Percentiles rank a stretch among this genome's conserved stretches.
Conservation (phyloP, 64 coral and sea anemone genomes). For the Actinia equina region DNA sequence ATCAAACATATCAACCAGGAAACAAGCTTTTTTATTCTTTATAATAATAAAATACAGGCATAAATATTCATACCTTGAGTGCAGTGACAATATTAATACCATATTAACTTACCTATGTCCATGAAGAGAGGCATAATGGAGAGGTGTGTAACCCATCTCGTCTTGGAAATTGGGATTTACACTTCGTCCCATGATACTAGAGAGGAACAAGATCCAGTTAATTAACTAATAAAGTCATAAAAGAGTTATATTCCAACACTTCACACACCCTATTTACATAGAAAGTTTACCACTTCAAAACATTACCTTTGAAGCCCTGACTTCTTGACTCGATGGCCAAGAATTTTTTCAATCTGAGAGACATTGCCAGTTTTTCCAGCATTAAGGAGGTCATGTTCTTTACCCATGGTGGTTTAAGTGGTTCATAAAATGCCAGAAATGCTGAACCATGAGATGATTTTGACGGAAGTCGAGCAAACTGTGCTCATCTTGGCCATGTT, state of each 20-base stretch:
- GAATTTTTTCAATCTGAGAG: conserved; percentile 84
- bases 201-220: not conserved
- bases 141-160: conserved; percentile 76
- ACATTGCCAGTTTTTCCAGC: conserved; percentile 89
- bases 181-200: conserved; percentile 69
- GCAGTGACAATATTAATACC: too few species aligned
- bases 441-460: not conserved
- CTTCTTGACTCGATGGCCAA: conserved; percentile 59
- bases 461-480: conserved; percentile 11
- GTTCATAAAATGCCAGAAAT: not conserved
- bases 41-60: not conserved
- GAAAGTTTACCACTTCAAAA: not conserved
- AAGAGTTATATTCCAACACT: not conserved
- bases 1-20: not conserved
- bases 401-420: conserved; percentile 66
- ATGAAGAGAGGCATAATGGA: conserved; percentile 71
- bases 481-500: not conserved
- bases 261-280: conserved; percentile 3
- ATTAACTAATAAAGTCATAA: not conserved
- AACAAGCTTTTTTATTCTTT: not conserved
- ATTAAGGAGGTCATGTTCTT: conserved; percentile 83
- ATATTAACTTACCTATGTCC: conserved; percentile 62
- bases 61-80: not conserved
- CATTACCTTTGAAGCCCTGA: conserved; percentile 80
- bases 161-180: conserved; percentile 81